A percentile compares a stretch with the other conserved stretches of the same genome.
Conservation (phyloP, 1,140 invertebrate species). For the Plodia interpunctella region DNA sequence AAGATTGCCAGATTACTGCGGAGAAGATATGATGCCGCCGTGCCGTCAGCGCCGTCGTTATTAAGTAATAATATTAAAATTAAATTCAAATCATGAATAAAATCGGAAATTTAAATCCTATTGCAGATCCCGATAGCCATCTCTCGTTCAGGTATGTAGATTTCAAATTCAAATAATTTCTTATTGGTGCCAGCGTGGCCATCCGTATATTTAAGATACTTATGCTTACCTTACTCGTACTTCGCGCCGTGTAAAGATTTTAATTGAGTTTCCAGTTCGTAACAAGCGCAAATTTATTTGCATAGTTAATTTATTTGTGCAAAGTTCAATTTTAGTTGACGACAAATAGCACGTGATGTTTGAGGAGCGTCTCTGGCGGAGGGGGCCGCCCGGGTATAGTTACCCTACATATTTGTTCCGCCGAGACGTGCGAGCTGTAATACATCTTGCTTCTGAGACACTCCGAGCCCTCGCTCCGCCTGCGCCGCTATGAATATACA, state of each 20-base stretch:
- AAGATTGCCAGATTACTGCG: not conserved
- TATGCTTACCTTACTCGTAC: not conserved
- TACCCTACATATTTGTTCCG: slow-evolving; percentile 18
- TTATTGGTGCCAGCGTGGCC: not conserved
- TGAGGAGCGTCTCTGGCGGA: slow-evolving; percentile 14
- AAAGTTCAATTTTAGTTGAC: slow-evolving; percentile 22
- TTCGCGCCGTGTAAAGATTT: slow-evolving; percentile 4
- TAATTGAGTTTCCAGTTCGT: slow-evolving; percentile 10
- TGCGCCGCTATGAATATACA: slow-evolving; percentile 28
- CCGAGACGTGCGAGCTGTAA: slow-evolving; percentile 15
- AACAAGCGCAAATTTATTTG: slow-evolving; percentile 11
- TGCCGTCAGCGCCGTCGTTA: not conserved
- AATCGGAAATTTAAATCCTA: slow-evolving; percentile 11
- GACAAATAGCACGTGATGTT: slow-evolving; percentile 19
- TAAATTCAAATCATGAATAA: not conserved
- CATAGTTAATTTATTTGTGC: slow-evolving; percentile 14
- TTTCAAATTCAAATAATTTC: slow-evolving; percentile 15
- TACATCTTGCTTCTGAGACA: slow-evolving; percentile 23
- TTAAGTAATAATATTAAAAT: slow-evolving; percentile 9
- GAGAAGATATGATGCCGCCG: slow-evolving; percentile 7
- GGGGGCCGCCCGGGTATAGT: not conserved
- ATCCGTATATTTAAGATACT: not conserved
- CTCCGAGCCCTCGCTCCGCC: slow-evolving; percentile 8
- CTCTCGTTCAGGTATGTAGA: slow-evolving; percentile 10
- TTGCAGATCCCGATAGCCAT: not conserved